Base-by-base conservation (phyloP, 2,797 vertebrate species). In the Huso huso region DNA sequence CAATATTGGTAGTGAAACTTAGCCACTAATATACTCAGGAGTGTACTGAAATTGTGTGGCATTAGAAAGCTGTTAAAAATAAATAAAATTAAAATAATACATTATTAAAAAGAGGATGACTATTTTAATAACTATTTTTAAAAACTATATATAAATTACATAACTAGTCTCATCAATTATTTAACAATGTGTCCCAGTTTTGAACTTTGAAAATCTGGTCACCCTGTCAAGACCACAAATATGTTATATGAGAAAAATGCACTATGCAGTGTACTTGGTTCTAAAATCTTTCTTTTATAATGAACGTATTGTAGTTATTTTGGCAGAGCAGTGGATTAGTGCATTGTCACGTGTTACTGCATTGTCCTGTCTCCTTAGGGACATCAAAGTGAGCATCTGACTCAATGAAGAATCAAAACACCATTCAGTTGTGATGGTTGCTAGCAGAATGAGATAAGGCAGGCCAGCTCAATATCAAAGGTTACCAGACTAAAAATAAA, bases 401-500 rank as follows among this genome's bases (percentile, higher is more conserved):
- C 51, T 63, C 65, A n/a, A 52, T 66, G 67, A 50, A 70, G 66
- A 75, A 70, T 49, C 61, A 58, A 23, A 18, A 10, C 63, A 65
- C 71, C 72, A 66, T 63, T 69, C 67, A 70, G 66, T 37, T 71
- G 69, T 73, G 70, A 73, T n/a, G 9, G 58, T 23, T 6, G 10
- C 18, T 13, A 70, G 48, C 61, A 66, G 66, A 69, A 65, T 52
- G 49, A 60, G 12, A 51, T 63, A 62, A 64, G 68, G 55, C 55
- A 58, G 50, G 49, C 55, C 62, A 55, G 15, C 68, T 60, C 64
- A 13, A 51, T 70, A 68, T 69, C 75, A 76, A 70, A 71, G 71
- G 73, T 76, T 77, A 68, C 64, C 57, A 10, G 73, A 70, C 73
- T 72, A 66, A 71, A 37, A 6, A 57, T 51, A 75, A 70, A 70